Percentiles rank a stretch among this genome's conserved stretches.
Evolutionary conservation across 2,113 vertebrate species (phyloP).

Genomic region (Odocoileus virginianus): DNA sequence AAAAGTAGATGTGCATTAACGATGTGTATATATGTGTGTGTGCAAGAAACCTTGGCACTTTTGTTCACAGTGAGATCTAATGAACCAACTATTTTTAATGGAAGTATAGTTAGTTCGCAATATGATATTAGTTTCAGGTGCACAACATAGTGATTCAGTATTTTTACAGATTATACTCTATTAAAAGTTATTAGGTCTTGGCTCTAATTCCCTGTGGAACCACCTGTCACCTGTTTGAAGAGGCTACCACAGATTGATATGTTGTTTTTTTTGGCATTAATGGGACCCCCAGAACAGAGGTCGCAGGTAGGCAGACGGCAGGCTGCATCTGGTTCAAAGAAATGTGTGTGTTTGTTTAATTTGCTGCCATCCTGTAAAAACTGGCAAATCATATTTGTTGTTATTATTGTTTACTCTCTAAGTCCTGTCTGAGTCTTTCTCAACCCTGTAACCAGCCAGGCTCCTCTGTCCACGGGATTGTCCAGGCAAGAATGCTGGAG

Average conservation of each 20-base stretch:
- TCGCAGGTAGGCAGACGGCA: accelerated
- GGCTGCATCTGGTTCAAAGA: background rate
- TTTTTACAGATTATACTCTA: background rate
- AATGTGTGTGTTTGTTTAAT: background rate
- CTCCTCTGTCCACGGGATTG: background rate
- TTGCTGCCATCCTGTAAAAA: background rate
- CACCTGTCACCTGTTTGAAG: background rate
- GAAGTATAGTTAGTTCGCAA: too few species aligned
- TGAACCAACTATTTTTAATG: background rate
- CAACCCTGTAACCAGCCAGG: background rate
- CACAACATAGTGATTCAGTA: background rate
- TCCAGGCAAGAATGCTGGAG: background rate
- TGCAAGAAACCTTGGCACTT: background rate
- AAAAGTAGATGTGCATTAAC: background rate
- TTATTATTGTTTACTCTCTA: background rate
- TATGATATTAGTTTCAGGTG: background rate
- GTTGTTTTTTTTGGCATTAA: accelerated
- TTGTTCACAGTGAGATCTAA: too few species aligned
- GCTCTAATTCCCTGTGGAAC: background rate
- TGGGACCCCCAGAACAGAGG: background rate
- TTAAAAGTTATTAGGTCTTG: background rate
- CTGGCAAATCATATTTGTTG: background rate
- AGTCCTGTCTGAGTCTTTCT: background rate
- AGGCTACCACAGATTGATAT: background rate
- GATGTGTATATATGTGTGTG: background rate